Percentiles rank a stretch among this genome's conserved stretches.
These are phyloP conservation scores for Drosophila pegasa DNA, from an alignment of 2,888 invertebrate genomes.

Conservation along the genomic window DNA sequence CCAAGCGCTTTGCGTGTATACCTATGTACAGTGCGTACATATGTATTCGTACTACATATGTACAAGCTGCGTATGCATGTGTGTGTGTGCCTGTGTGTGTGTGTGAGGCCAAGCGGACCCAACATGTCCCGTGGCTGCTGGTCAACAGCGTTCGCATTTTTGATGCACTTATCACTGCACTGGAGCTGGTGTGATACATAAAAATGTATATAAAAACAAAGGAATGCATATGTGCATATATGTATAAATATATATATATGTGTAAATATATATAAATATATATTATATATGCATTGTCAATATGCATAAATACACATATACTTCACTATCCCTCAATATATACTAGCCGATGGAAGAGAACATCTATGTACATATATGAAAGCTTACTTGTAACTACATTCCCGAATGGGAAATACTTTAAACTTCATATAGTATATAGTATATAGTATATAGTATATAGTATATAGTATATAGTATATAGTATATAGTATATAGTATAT, in stretches of 20 bases:
- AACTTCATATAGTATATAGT: no score
- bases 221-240: neutral
- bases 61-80: constrained; percentile 1
- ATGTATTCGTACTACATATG: constrained; percentile 25
- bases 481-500: no score
- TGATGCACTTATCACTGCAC: constrained; percentile 45
- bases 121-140: constrained; percentile 45
- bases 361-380: no score
- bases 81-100: neutral
- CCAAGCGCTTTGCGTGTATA: constrained; percentile 66
- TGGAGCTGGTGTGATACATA: constrained; percentile 12
- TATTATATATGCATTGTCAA: neutral
- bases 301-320: no score
- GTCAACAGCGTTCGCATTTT: constrained; percentile 40
- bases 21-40: constrained; percentile 26
- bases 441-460: no score
- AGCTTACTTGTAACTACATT: no score
- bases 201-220: constrained; percentile 2
- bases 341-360: no score
- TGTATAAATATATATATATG: neutral
- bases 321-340: no score
- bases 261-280: neutral
- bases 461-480: no score
- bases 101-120: constrained; percentile 35
- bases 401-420: no score